A percentile compares a stretch with the other conserved stretches of the same genome.
These are phyloP conservation scores for Aurelia sp. DNA, from an alignment of 30 jellyfish, hydroid and myxozoan genomes.

Conservation along the genomic window DNA sequence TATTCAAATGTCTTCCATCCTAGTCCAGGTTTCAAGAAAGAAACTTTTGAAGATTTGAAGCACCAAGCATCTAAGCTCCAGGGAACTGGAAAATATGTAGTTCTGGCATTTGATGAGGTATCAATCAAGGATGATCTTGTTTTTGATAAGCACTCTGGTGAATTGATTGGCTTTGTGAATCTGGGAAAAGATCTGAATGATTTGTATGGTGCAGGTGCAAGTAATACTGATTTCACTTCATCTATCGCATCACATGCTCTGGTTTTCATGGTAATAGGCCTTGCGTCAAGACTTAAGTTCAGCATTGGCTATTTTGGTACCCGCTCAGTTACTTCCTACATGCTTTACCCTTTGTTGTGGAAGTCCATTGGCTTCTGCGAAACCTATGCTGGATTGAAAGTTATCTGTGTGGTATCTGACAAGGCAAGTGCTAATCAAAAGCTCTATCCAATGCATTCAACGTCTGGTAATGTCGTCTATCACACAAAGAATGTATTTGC, in stretches of 20 bases:
- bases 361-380: slow-evolving; percentile 13
- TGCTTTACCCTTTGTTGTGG: slow-evolving; percentile 24
- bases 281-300: background rate
- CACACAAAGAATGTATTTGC: background rate
- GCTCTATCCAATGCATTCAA: background rate
- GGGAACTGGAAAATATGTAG: slow-evolving; percentile 32
- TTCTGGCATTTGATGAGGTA: slow-evolving; percentile 53
- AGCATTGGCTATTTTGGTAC: slow-evolving; percentile 21
- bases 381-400: background rate
- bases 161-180: slow-evolving; percentile 40
- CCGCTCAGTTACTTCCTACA: background rate
- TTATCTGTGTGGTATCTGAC: slow-evolving; percentile 22
- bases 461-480: background rate
- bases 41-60: background rate
- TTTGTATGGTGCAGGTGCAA: background rate
- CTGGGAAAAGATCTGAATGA: slow-evolving; percentile 34
- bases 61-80: background rate
- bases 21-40: background rate
- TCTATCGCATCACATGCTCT: slow-evolving; percentile 35
- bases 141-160: slow-evolving; percentile 32
- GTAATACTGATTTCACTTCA: background rate
- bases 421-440: slow-evolving; percentile 37
- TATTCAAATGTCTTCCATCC: slow-evolving; percentile 18
- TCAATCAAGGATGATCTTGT: slow-evolving; percentile 27
- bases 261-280: slow-evolving; percentile 8